A percentile compares a stretch with the other conserved stretches of the same genome.
These are phyloP conservation scores for Mimumesa dahlbomi DNA, from an alignment of 2,888 invertebrate species.

Conservation along the genomic window DNA sequence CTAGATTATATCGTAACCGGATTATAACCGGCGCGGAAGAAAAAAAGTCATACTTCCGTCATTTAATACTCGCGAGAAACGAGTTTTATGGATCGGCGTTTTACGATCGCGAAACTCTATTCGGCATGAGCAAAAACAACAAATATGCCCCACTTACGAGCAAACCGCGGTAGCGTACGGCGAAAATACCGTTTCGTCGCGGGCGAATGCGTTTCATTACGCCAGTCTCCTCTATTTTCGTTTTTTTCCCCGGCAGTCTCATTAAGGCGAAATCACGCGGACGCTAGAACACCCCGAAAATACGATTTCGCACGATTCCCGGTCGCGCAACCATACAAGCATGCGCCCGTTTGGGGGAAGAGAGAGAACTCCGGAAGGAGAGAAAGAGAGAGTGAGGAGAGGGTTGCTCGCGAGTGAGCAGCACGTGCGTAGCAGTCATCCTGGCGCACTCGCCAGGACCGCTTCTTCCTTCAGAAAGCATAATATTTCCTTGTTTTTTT, in stretches of 20 bases:
- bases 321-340: slow-evolving; percentile 64
- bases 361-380: slow-evolving; percentile 39
- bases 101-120: slow-evolving; percentile 11
- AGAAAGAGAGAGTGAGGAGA: slow-evolving; percentile 50
- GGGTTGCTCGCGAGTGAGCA: slow-evolving; percentile 68
- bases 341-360: slow-evolving; percentile 68
- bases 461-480: slow-evolving; percentile 57
- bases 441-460: slow-evolving; percentile 70
- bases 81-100: slow-evolving; percentile 30
- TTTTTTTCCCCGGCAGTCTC: slow-evolving; percentile 10
- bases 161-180: not conserved
- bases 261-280: slow-evolving; percentile 20
- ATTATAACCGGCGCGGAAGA: no score
- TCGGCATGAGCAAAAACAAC: not conserved
- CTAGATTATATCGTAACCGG: no score
- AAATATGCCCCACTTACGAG: not conserved
- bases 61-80: slow-evolving; percentile 1
- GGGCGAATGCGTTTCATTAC: not conserved
- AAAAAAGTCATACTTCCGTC: no score
- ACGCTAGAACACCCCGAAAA: slow-evolving; percentile 22
- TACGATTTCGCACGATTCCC: slow-evolving; percentile 48
- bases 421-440: slow-evolving; percentile 76
- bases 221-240: not conserved
- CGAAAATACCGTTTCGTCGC: not conserved
- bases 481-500: no score